These are phyloP conservation scores for Gymnothorax reevesii DNA, from an alignment of 2,797 vertebrate genomes.

Conservation along the genomic window DNA sequence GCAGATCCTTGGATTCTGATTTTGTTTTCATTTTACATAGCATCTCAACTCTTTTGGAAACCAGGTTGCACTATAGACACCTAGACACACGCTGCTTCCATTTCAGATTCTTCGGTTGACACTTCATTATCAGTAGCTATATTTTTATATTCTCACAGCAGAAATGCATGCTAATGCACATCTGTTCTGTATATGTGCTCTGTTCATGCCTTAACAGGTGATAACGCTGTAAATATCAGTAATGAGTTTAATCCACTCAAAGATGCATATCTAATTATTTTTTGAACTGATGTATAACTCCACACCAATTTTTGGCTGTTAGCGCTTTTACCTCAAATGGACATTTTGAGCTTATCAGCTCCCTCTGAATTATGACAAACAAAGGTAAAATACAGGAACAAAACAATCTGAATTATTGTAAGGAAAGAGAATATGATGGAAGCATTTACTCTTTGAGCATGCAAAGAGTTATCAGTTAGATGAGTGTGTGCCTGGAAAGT, in stretches of 20 bases:
- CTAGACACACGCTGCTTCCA: not conserved
- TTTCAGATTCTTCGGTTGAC: not conserved
- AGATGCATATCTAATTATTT: not conserved
- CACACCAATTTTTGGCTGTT: not conserved
- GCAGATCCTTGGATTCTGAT: no score
- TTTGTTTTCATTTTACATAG: no score
- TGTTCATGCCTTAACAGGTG: not conserved
- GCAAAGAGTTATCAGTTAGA: not conserved
- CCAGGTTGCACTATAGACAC: not conserved
- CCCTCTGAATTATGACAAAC: not conserved
- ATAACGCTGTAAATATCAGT: not conserved
- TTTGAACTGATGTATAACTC: not conserved
- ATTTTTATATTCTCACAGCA: not conserved
- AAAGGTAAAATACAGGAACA: not conserved
- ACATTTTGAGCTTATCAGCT: not conserved
- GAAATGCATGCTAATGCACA: not conserved
- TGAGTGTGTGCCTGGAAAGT: not conserved
- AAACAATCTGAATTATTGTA: not conserved
- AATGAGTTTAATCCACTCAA: not conserved
- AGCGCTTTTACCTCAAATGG: not conserved
- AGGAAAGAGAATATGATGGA: not conserved
- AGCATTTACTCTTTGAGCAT: not conserved
- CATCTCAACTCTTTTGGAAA: no score
- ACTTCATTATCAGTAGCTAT: not conserved
- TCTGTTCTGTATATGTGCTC: not conserved